A percentile compares a stretch with the other conserved stretches of the same genome.
These are phyloP conservation scores for Cerceris rybyensis DNA, from an alignment of 2,888 invertebrate species.

Conservation along the genomic window DNA sequence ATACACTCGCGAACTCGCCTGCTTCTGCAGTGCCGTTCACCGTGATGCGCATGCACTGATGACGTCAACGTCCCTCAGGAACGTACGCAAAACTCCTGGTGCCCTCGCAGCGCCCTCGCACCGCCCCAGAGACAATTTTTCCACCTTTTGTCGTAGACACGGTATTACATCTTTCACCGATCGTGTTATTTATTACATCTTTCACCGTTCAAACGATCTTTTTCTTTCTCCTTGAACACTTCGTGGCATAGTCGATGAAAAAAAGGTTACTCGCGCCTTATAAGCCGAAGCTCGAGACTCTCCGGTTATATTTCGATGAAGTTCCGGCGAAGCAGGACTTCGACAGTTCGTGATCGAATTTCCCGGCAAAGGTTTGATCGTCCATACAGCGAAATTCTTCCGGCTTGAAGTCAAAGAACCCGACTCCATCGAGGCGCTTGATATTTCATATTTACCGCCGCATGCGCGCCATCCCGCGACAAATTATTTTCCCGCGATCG, in stretches of 20 bases:
- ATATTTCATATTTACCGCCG: conserved; percentile 34
- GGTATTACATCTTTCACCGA: background rate
- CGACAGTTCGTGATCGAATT: no score
- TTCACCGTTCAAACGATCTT: no score
- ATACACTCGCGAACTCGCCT: conserved; percentile 87
- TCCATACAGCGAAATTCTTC: no score
- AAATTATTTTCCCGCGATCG: background rate
- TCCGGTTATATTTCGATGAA: no score
- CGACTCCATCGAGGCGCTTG: background rate
- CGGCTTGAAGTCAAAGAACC: background rate
- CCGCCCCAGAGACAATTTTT: background rate
- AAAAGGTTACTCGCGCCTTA: no score
- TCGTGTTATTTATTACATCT: no score
- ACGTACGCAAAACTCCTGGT: conserved; percentile 19
- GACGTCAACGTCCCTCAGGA: conserved; percentile 75
- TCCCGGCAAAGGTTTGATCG: no score
- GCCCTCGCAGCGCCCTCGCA: conserved; percentile 17
- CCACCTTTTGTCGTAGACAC: background rate
- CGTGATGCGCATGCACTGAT: conserved; percentile 83
- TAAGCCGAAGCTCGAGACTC: no score
- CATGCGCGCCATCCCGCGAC: conserved; percentile 12
- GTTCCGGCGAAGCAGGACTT: no score
- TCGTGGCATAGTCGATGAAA: no score
- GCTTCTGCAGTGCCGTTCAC: conserved; percentile 86
- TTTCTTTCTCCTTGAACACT: no score